Percentiles rank a stretch among this genome's conserved stretches.
Evolutionary conservation across 1,140 invertebrate species (phyloP).

Genomic region (Periplaneta americana): DNA sequence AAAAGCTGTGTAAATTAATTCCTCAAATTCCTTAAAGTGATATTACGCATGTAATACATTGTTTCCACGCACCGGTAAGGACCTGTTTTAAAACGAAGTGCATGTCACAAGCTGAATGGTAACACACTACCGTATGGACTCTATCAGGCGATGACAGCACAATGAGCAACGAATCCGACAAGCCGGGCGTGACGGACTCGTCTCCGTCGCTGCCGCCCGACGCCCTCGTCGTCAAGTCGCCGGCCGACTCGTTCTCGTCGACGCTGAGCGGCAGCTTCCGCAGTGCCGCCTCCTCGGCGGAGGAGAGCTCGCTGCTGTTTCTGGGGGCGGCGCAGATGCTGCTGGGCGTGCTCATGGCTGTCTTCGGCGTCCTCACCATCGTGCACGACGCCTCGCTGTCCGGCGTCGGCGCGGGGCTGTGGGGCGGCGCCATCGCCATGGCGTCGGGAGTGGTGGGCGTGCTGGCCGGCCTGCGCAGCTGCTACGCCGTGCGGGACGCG

Average conservation of each 20-base stretch:
- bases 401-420: conserved; percentile 51
- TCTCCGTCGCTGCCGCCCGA: neutral
- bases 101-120: too few species aligned
- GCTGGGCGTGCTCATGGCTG: conserved; percentile 48
- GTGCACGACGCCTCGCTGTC: conserved; percentile 48
- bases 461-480: conserved; percentile 48
- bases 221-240: neutral
- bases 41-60: too few species aligned
- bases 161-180: neutral
- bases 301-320: neutral
- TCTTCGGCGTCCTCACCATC: conserved; percentile 48
- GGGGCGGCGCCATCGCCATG: conserved; percentile 51
- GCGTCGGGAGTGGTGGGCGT: conserved; percentile 48
- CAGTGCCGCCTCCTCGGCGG: neutral
- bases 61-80: too few species aligned
- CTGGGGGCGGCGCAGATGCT: conserved; percentile 47
- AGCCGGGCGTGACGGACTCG: neutral
- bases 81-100: too few species aligned
- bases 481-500: conserved; percentile 40
- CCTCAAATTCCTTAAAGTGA: too few species aligned
- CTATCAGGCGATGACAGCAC: neutral
- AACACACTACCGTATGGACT: neutral
- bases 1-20: too few species aligned
- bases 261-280: neutral
- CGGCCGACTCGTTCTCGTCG: neutral